These are phyloP conservation scores for Masticophis lateralis DNA, from an alignment of 2,797 vertebrate species.

Conservation along the genomic window DNA sequence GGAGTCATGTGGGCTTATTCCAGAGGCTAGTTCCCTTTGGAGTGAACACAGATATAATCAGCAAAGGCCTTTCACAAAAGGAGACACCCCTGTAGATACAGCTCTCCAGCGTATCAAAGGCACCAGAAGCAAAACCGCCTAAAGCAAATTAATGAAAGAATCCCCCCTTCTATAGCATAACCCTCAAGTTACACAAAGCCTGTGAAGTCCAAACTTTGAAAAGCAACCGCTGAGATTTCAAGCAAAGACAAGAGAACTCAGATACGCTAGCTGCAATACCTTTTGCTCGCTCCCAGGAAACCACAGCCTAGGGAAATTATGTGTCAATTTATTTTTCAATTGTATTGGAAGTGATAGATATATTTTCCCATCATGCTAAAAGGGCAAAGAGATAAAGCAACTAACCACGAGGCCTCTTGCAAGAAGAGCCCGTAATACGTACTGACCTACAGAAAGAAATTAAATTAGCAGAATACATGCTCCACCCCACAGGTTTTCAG, in stretches of 20 bases:
- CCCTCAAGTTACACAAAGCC: not conserved
- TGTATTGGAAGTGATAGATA: constrained; percentile 62
- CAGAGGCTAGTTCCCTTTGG: not conserved
- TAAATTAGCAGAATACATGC: constrained; percentile 50
- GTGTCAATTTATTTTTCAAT: constrained; percentile 61
- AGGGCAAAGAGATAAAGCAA: constrained; percentile 18
- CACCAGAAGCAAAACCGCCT: constrained; percentile 18
- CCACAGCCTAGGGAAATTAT: constrained; percentile 44
- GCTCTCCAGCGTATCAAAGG: not conserved
- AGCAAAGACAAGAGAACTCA: constrained; percentile 2
- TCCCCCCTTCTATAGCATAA: not conserved
- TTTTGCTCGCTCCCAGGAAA: not conserved
- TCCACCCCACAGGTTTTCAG: constrained; percentile 1
- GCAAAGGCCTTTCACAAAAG: not conserved
- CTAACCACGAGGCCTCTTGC: not conserved
- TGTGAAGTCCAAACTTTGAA: not conserved
- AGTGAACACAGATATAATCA: constrained; percentile 16
- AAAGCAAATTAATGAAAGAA: constrained; percentile 14
- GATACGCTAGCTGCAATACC: not conserved
- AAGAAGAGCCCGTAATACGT: constrained; percentile 42
- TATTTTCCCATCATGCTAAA: constrained; percentile 62
- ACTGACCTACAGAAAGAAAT: constrained; percentile 58
- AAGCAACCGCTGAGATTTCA: not conserved
- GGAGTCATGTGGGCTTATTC: constrained; percentile 2
- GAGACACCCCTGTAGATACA: not conserved